Evolutionary conservation across 1,140 invertebrate genomes (phyloP), one percentile per base, ranked within the genome.

Genomic region (Cephus cinctus): DNA sequence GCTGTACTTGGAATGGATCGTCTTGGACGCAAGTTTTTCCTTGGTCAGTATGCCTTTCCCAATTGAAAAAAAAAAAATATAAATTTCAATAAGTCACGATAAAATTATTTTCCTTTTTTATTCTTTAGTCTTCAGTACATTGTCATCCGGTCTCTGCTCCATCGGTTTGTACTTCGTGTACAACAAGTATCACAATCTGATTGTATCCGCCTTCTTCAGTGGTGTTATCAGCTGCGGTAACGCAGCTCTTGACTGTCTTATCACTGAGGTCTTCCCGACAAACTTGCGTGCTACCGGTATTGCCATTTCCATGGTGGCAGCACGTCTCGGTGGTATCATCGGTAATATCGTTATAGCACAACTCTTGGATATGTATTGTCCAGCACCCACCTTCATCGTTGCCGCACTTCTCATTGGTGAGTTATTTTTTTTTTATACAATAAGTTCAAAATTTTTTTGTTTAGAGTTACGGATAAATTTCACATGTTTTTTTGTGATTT

Each of bases 191-290:
- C 88, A 90, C 60, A 92, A 93, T 74, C 76, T 93, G 31, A 80
- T 89, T 32, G 87, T 91, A 34, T 90, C 88, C 52, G 90, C 90
- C 19, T 79, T 91, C 54, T 93, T 93, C 71, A 91, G 89, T 59
- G 87, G 88, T 32, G 89, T 91, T 32, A 92, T 92, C 50, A 92
- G 89, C 43, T 92, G 90, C 69, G 90, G 89, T 40, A 92, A 92
- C 72, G 90, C 90, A 9, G 89, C 89, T 1, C 77, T 94, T 14
- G 90, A 92, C 76, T 92, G 90, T 73, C 81, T 93, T 47, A 91
- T 91, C 62, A 91, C 89, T 18, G 89, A 92, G 78, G 88, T 92
- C 49, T 92, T 92, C 69, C 89, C 89, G n/a, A 92, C 89, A 21
- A 87, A 89, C 77, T 77, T 92, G 58, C 86, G 89, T 56, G 89